Conservation (phyloP, 35 echinoderm and acorn worm genomes). For the Ophioderma brevispina region DNA sequence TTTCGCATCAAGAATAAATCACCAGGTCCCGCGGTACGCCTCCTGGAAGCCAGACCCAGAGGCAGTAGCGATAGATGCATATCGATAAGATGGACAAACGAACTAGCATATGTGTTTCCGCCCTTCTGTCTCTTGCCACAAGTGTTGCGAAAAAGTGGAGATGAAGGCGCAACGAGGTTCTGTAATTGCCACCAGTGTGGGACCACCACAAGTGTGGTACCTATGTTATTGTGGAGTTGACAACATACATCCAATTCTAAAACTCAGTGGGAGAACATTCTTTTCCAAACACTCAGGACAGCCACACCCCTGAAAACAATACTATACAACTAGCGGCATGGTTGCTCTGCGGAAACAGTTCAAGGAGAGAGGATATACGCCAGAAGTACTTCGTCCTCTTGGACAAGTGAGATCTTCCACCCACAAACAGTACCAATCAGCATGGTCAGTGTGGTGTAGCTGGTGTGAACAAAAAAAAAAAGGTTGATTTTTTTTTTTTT, state of each 20-base stretch:
- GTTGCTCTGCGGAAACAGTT: too few relatives aligned
- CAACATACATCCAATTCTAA: conserved; percentile 1
- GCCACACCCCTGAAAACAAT: not conserved
- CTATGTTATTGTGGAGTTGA: not conserved
- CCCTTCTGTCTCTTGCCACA: conserved; percentile 53
- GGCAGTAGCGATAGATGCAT: too few relatives aligned
- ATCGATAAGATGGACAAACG: conserved; percentile 14
- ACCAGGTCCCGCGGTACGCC: too few relatives aligned
- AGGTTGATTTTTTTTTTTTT: too few relatives aligned
- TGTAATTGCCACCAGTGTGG: conserved; percentile 2
- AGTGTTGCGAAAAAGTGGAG: conserved; percentile 34
- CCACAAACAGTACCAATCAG: too few relatives aligned
- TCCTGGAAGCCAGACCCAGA: too few relatives aligned
- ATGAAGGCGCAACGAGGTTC: conserved; percentile 29
- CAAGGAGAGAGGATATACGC: not conserved
- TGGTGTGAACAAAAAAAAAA: conserved; percentile 18
- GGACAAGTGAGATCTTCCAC: not conserved
- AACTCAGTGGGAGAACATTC: not conserved
- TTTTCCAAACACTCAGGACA: conserved; percentile 13
- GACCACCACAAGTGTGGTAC: too few relatives aligned
- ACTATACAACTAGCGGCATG: not conserved
- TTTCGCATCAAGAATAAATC: too few relatives aligned
- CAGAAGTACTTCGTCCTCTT: conserved; percentile 13
- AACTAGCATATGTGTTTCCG: conserved; percentile 65
- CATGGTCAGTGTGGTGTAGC: too few relatives aligned